phyloP scores from a whole-genome alignment of 2,797 vertebrate genomes.

The Neoniphon sammara region DNA sequence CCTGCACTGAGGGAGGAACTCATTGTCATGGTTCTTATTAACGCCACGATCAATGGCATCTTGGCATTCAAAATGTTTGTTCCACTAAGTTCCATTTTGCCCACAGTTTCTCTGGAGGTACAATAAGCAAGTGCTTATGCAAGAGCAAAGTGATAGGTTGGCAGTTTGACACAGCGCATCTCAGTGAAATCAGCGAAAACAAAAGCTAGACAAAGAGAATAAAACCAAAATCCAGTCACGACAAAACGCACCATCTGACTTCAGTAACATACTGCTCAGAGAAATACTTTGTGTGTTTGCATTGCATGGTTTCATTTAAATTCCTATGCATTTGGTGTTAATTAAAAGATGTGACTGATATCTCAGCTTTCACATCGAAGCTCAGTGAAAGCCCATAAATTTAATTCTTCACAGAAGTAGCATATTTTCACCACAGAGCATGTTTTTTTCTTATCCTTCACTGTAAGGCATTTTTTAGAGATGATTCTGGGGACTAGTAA shows the following conservation, averaged over 20 bases:
- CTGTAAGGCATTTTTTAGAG: too few species aligned
- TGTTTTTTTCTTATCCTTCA: not conserved
- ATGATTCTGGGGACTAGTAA: too few species aligned
- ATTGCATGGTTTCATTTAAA: slow-evolving; percentile 4
- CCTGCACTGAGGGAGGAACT: slow-evolving; percentile 16
- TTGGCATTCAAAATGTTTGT: slow-evolving; percentile 45
- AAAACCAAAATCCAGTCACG: too few species aligned
- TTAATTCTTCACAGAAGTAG: not conserved
- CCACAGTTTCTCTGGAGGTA: not conserved
- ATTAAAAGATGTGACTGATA: slow-evolving; percentile 30
- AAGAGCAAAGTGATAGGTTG: slow-evolving; percentile 1
- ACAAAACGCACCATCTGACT: too few species aligned
- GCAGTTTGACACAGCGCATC: slow-evolving; percentile 14
- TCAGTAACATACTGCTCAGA: too few species aligned
- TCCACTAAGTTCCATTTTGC: slow-evolving; percentile 31
- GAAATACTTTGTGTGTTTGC: not conserved
- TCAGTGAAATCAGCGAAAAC: not conserved
- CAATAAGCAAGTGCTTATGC: not conserved
- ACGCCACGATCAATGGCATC: not conserved
- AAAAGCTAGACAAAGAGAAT: not conserved
- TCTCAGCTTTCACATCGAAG: not conserved
- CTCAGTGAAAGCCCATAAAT: slow-evolving; percentile 6
- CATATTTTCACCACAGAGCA: slow-evolving; percentile 5
- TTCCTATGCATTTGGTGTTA: slow-evolving; percentile 18
- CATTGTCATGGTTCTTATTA: slow-evolving; percentile 12